Evolutionary conservation across 2,888 invertebrate species (phyloP).

Genomic region (Cephus pulcher): DNA sequence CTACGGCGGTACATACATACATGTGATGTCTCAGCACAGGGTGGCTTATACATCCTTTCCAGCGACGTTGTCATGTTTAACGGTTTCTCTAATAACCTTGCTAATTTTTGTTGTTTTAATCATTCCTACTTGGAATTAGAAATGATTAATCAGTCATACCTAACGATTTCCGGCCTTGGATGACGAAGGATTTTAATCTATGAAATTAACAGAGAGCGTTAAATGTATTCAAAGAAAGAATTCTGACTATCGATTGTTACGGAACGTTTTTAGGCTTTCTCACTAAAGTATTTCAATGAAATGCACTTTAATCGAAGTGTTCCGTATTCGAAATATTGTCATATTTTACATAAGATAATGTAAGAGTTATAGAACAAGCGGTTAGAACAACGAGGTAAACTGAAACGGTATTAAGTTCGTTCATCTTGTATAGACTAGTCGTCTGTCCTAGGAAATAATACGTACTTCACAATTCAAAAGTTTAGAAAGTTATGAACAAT

Average conservation of each 20-base stretch:
- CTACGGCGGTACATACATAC: neutral
- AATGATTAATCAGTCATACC: neutral
- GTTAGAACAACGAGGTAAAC: neutral
- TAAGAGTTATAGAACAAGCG: neutral
- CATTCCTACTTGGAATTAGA: neutral
- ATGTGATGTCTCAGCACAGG: neutral
- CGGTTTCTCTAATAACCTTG: neutral
- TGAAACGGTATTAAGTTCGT: neutral
- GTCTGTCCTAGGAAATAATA: neutral
- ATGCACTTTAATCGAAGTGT: neutral
- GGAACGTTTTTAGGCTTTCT: neutral
- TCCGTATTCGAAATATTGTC: neutral
- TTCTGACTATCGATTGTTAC: neutral
- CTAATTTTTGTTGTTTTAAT: neutral
- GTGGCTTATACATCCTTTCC: neutral
- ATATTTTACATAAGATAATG: neutral
- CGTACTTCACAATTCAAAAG: neutral
- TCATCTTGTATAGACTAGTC: neutral
- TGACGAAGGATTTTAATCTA: neutral
- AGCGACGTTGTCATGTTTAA: neutral
- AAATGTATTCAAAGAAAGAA: neutral
- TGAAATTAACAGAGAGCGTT: neutral
- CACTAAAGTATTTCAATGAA: neutral
- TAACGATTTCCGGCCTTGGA: neutral
- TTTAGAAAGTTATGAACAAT: neutral